Evolutionary conservation across 1,140 invertebrate genomes (phyloP).

Genomic region (Lethrus apterus): DNA sequence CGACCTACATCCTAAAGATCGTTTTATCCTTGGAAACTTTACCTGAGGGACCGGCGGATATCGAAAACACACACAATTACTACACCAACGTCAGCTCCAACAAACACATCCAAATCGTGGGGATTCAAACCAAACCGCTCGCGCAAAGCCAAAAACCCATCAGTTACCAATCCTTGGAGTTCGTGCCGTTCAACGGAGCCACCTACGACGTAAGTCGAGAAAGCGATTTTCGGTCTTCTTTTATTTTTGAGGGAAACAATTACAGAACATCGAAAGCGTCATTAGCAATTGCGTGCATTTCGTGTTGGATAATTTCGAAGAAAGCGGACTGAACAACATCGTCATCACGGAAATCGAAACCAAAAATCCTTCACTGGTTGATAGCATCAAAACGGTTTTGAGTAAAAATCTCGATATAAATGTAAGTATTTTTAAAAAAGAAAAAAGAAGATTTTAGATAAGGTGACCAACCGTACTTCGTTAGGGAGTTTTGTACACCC

Average conservation of each 20-base stretch:
- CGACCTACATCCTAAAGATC: no score
- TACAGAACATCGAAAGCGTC: conserved; percentile 31
- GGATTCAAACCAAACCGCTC: conserved; percentile 25
- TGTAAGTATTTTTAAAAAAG: conserved; percentile 25
- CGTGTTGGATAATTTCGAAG: conserved; percentile 27
- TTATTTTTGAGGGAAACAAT: conserved; percentile 14
- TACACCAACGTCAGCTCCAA: conserved; percentile 29
- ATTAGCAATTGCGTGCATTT: conserved; percentile 33
- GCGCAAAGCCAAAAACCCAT: conserved; percentile 20
- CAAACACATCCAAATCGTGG: conserved; percentile 32
- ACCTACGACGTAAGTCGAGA: conserved; percentile 17
- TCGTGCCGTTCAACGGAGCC: conserved; percentile 21
- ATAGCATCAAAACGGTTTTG: conserved; percentile 28
- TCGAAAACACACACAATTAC: conserved; percentile 32
- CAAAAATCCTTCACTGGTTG: conserved; percentile 22
- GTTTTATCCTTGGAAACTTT: conserved; percentile 26
- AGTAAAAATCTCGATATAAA: conserved; percentile 26
- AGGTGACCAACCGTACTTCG: no score
- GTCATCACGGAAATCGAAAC: conserved; percentile 31
- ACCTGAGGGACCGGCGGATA: conserved; percentile 24
- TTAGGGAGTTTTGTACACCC: no score
- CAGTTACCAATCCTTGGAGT: conserved; percentile 18
- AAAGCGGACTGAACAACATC: conserved; percentile 25
- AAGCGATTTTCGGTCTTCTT: background rate
- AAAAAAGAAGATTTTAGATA: background rate